Conservation (phyloP, 2,888 invertebrate genomes). For the Agrotis segetum region DNA sequence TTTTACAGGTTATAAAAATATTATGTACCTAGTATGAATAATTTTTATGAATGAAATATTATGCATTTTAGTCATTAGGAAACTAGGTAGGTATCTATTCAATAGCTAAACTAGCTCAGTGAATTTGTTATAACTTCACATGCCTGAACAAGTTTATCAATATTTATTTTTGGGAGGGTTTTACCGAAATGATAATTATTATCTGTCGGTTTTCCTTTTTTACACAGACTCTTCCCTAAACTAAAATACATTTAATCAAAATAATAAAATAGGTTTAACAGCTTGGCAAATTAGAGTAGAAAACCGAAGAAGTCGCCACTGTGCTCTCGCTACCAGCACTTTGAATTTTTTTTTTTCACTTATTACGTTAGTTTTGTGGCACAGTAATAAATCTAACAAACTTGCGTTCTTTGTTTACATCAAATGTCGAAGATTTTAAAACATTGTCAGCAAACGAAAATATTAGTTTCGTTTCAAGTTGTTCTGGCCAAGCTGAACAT, state of each 20-base stretch:
- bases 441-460: no score
- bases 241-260: not conserved
- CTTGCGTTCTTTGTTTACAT: no score
- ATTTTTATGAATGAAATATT: not conserved
- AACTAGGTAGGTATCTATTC: no score
- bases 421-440: no score
- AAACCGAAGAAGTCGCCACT: no score
- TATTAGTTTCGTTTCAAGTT: no score
- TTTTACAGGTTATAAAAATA: not conserved
- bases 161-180: not conserved
- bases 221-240: not conserved
- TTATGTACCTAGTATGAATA: not conserved
- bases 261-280: not conserved
- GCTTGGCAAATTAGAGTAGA: no score
- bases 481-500: no score
- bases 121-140: not conserved
- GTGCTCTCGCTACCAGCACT: no score
- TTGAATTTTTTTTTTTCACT: no score
- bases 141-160: not conserved
- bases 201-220: constrained; percentile 1
- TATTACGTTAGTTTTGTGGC: no score
- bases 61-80: not conserved
- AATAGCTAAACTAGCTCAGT: not conserved
- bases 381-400: no score
- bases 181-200: not conserved